phyloP scores from a whole-genome alignment of 2,888 invertebrate genomes.

The Athrips mouffetella region DNA sequence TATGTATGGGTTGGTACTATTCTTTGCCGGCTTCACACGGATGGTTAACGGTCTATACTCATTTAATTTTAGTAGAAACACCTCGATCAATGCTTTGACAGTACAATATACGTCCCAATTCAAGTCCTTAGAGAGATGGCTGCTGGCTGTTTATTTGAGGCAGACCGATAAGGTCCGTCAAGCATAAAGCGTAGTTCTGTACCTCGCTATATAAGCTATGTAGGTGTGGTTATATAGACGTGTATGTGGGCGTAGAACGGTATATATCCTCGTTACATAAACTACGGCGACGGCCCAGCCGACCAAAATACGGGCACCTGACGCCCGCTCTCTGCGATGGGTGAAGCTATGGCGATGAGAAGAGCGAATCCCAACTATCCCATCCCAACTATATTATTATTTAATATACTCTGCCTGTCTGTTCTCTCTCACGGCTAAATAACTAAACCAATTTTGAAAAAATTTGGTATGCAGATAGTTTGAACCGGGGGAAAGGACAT shows the following conservation, averaged over 20 bases:
- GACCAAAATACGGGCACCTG: slow-evolving; percentile 76
- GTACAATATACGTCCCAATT: slow-evolving; percentile 3
- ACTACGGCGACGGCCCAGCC: slow-evolving; percentile 62
- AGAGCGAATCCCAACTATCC: background rate
- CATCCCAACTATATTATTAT: too few relatives aligned
- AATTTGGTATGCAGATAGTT: too few relatives aligned
- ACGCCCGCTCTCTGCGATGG: slow-evolving; percentile 53
- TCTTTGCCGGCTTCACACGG: too few relatives aligned
- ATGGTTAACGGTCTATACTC: too few relatives aligned
- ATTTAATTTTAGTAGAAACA: too few relatives aligned
- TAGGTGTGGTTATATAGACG: background rate
- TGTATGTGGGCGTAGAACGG: slow-evolving; percentile 33
- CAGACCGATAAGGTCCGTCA: slow-evolving; percentile 11
- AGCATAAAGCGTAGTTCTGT: slow-evolving; percentile 15
- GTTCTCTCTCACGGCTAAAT: too few relatives aligned
- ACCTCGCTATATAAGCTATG: background rate
- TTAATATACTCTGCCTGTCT: too few relatives aligned
- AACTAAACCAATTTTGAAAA: too few relatives aligned
- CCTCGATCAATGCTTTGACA: too few relatives aligned
- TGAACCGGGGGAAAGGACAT: too few relatives aligned
- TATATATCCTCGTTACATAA: slow-evolving; percentile 61
- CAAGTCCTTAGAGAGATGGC: slow-evolving; percentile 7
- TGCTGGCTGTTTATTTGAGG: slow-evolving; percentile 6
- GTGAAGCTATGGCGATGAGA: background rate
- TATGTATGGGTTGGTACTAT: too few relatives aligned